Conservation (phyloP, 1,140 invertebrate genomes). For the Drosophila kurseongensis region DNA sequence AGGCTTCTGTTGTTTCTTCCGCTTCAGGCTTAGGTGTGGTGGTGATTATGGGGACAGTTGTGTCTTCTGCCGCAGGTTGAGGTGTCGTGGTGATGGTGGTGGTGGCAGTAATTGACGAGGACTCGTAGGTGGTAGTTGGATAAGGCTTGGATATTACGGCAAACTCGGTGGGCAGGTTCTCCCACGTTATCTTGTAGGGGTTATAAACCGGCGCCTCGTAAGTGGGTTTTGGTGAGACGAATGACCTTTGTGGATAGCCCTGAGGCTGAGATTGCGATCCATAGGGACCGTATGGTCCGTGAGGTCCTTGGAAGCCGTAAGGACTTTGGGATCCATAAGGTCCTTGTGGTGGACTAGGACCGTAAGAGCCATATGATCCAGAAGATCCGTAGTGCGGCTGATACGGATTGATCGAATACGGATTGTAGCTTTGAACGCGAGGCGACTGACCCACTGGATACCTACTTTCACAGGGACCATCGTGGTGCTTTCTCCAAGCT, state of each 20-base stretch:
- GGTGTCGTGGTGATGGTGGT: not conserved
- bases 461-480: constrained; percentile 27
- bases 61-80: not conserved
- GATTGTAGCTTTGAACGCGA: constrained; percentile 24
- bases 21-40: not conserved
- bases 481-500: constrained; percentile 28
- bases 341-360: not conserved
- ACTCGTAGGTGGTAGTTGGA: not conserved
- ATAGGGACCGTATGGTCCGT: constrained; percentile 5
- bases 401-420: constrained; percentile 13
- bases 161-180: constrained; percentile 30
- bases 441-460: constrained; percentile 22
- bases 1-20: not conserved
- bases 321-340: constrained; percentile 4
- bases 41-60: not conserved
- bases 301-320: not conserved
- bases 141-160: constrained; percentile 1
- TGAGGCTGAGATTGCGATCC: constrained; percentile 6
- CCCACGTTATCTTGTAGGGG: constrained; percentile 33
- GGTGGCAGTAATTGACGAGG: not conserved
- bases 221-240: constrained; percentile 16
- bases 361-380: not conserved
- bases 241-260: not conserved
- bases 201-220: constrained; percentile 24
- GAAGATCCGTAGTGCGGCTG: not conserved